Base-by-base conservation (phyloP, 2,888 invertebrate genomes). In the Chelonus formosanus region DNA sequence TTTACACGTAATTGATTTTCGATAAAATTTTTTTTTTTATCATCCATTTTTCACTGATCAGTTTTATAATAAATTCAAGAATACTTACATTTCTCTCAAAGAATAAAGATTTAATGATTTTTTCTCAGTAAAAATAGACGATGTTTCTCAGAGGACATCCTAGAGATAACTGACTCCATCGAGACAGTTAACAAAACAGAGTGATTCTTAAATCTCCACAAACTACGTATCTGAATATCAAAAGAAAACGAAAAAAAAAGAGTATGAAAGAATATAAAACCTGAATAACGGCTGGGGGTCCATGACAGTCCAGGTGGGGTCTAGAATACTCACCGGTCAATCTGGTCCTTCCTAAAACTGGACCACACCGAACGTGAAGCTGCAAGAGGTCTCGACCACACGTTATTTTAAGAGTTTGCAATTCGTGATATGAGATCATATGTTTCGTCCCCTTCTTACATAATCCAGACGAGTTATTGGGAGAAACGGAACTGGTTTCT, bases 251-350 rank as follows among this genome's bases (percentile, higher is more conserved):
- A 55, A 70, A 20, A 20, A 20, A 20, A 20, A 20, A 20, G 2
- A 1, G 20, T 20, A 20, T 67, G 71, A 65, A 61, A 58, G 61
- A 59, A 69, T 55, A 70, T 50, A 71, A 78, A 83, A 82, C 79
- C 74, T 71, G 82, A 79, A 76, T 77, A 70, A 79, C 80, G 76
- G 76, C 78, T 82, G 83, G 83, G 82, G 83, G 83, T 82, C 82
- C 73, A 67, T 20, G 53, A 62, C 70, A 68, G 79, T 79, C 84
- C 84, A 84, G 83, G 84, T 84, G 83, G 84, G 84, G 82, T 82
- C 81, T 65, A 54, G 40, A 58, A 74, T 64, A 63, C 79, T 20
- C 20, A 82, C 82, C 80, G 83, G 83, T 82, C 68, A 71, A 70
- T 77, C 81, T 73, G 75, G 78, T 78, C 75, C 70, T 75, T 71